phyloP scores from a whole-genome alignment of 2,888 invertebrate genomes.

The Neoitamus cyanurus region DNA sequence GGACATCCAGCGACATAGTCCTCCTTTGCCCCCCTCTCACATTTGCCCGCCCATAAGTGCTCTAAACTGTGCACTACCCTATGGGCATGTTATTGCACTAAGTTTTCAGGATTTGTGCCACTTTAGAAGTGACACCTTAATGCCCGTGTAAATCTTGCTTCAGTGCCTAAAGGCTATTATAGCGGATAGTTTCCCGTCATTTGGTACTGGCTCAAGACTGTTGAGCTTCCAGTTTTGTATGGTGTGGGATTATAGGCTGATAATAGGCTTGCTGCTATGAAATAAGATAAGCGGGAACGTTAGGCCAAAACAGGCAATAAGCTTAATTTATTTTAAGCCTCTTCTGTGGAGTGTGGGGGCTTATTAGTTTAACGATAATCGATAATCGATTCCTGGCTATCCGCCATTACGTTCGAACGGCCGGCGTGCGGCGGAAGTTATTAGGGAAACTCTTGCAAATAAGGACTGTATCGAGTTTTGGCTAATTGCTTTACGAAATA shows the following conservation, averaged over 20 bases:
- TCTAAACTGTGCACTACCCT: background rate
- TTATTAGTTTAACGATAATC: background rate
- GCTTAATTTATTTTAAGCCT: background rate
- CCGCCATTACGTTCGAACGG: no score
- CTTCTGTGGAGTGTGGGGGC: background rate
- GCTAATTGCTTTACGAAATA: no score
- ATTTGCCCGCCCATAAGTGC: background rate
- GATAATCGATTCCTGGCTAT: no score
- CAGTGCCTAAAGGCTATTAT: background rate
- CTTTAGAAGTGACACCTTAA: constrained; percentile 4
- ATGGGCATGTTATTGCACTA: background rate
- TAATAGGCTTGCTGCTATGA: background rate
- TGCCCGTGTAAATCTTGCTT: background rate
- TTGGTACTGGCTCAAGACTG: background rate
- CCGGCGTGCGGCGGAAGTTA: no score
- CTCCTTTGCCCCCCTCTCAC: background rate
- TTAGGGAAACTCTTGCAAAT: no score
- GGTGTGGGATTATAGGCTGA: background rate
- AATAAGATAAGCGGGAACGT: background rate
- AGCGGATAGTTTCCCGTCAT: background rate
- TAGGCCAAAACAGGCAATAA: background rate
- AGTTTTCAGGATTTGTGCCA: constrained; percentile 4
- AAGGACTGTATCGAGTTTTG: no score
- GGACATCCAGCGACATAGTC: constrained; percentile 22
- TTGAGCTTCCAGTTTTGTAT: background rate